Evolutionary conservation across 2,113 vertebrate species (phyloP).

Genomic region (Triplophysa dalaica): DNA sequence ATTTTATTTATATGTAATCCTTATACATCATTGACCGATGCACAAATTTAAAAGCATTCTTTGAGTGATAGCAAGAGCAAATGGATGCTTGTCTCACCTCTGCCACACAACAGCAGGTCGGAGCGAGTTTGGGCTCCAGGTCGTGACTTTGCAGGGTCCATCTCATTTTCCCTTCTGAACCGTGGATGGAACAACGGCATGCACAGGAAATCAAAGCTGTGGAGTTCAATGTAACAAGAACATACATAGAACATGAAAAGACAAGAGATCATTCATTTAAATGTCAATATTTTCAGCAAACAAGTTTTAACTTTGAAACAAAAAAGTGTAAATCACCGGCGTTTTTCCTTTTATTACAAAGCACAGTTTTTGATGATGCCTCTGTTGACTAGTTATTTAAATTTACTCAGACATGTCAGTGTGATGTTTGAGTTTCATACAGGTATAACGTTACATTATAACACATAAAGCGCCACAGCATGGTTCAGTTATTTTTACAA

Average conservation of each 20-base stretch:
- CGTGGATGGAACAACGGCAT: constrained; percentile 91
- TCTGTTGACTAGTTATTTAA: too few species aligned
- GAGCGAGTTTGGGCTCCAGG: constrained; percentile 86
- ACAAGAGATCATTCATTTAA: not conserved
- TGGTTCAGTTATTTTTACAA: not conserved
- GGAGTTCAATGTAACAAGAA: not conserved
- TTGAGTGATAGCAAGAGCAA: not conserved
- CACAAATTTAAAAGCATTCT: not conserved
- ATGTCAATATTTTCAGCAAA: not conserved
- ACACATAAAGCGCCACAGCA: not conserved
- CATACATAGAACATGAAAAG: not conserved
- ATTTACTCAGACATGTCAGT: too few species aligned
- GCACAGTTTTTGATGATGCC: too few species aligned
- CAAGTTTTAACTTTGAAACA: not conserved
- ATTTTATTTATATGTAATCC: too few species aligned
- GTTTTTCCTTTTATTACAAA: too few species aligned
- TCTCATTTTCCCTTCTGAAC: constrained; percentile 84
- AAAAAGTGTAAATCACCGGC: too few species aligned
- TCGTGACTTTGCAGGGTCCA: constrained; percentile 80
- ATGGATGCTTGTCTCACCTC: constrained; percentile 71
- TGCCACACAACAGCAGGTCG: constrained; percentile 86
- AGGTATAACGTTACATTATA: too few species aligned
- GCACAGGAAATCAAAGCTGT: constrained; percentile 92
- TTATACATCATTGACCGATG: too few species aligned
- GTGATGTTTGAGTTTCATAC: too few species aligned